These are phyloP conservation scores for Discoglossus pictus DNA, from an alignment of 2,797 vertebrate genomes.

Conservation along the genomic window DNA sequence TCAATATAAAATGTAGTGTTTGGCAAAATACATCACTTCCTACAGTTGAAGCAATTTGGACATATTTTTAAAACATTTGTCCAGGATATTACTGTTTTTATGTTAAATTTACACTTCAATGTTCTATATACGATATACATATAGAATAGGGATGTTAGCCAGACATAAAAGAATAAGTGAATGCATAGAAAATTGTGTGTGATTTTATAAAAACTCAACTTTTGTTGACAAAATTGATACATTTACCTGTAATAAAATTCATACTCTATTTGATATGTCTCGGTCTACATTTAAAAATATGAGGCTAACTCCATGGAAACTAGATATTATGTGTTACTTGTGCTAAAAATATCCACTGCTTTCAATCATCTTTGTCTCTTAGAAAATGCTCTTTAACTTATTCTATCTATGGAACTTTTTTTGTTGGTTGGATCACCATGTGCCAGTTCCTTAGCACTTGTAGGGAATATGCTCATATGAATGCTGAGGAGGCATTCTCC, in stretches of 20 bases:
- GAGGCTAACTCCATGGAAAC: slow-evolving; percentile 66
- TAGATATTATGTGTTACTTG: slow-evolving; percentile 58
- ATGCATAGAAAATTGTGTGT: no score
- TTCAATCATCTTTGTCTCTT: slow-evolving; percentile 57
- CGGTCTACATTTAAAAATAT: slow-evolving; percentile 51
- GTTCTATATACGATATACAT: no score
- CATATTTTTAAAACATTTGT: no score
- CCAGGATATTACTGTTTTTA: no score
- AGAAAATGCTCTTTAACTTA: slow-evolving; percentile 54
- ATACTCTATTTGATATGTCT: slow-evolving; percentile 58
- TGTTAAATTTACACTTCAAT: no score
- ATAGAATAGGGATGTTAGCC: no score
- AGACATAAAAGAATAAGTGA: no score
- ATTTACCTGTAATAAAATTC: slow-evolving; percentile 52
- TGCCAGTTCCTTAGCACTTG: slow-evolving; percentile 49
- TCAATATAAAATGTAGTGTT: no score
- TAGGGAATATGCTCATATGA: slow-evolving; percentile 42
- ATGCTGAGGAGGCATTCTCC: slow-evolving; percentile 32
- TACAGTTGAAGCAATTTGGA: no score
- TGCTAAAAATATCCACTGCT: slow-evolving; percentile 60
- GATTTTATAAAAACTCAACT: no score
- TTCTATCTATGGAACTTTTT: slow-evolving; percentile 48
- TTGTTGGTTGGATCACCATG: slow-evolving; percentile 52
- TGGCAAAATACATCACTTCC: no score
- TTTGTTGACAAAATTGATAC: slow-evolving; percentile 60